Base-by-base conservation (phyloP, 2,888 invertebrate species). In the Disparrhopalites patrizii region DNA sequence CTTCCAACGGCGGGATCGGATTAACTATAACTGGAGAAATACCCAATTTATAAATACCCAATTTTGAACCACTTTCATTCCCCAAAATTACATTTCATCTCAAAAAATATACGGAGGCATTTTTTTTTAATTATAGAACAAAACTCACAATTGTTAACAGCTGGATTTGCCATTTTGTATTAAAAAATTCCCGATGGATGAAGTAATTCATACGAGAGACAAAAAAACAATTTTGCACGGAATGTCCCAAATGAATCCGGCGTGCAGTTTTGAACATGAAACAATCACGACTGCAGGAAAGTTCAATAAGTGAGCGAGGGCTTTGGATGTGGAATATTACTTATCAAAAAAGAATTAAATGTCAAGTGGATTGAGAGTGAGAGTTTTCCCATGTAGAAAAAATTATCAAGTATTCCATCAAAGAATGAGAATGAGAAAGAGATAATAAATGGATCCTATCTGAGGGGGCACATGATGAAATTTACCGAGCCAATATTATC, bases 381-480 rank as follows among this genome's bases (percentile, higher is more conserved):
- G n/a, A n/a, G n/a, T n/a, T n/a, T n/a, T n/a, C n/a, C n/a, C n/a
- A n/a, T n/a, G 47, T 47, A 8, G 20, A 20, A 47, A 23, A 20
- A 47, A 23, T 4, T n/a, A 20, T 47, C 47, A 47, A 47, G 47
- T 47, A 47, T 47, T 47, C 18, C 20, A 47, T 47, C 47, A 47
- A 47, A 47, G 47, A 25, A 7, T 47, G 47, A 47, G 47, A 47
- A 47, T 47, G 47, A 40, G 40, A 40, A 40, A 18, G 40, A 47
- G 47, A 47, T n/a, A n/a, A n/a, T n/a, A n/a, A n/a, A n/a, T n/a
- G n/a, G n/a, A n/a, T n/a, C n/a, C n/a, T n/a, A n/a, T n/a, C n/a
- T n/a, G n/a, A n/a, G n/a, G n/a, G n/a, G n/a, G n/a, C n/a, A n/a
- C n/a, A n/a, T n/a, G n/a, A n/a, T n/a, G n/a, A n/a, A n/a, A n/a